Base-by-base conservation (phyloP, 2,113 vertebrate species). In the Dipodomys spectabilis region DNA sequence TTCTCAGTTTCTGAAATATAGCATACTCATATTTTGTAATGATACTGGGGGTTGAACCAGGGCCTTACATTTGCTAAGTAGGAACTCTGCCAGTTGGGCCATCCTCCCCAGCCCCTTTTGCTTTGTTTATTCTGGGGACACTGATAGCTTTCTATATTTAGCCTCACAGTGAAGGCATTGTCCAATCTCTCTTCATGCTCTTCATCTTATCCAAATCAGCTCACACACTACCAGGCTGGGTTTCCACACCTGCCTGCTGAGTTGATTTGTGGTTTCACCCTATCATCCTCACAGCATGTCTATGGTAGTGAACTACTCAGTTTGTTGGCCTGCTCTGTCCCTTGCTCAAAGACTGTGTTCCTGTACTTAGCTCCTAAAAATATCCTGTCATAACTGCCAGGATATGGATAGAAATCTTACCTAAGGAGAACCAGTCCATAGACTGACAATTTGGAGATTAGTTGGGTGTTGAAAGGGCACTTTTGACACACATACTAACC, bases 1-100 rank as follows among this genome's bases (percentile, higher is more conserved):
- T 74, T 79, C 32, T 73, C 86, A 35, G 62, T 77, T 89, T 94
- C 60, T 91, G 62, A 86, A 91, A 67, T 8, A 6, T 22, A 45
- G 8, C 30, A 32, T 35, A 57, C 68, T 57, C 18, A 35, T 73
- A 30, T 82, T 89, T 91, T 57, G 49, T 18, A 44, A 64, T 57
- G 53, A 16, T 57, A 57, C 53, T 57, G 15, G 53, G 53, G 53
- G 15, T 57, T 57, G 53, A 57, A 57, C 53, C 53, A 18, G 53
- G 53, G 2, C 53, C 53, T 57, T 57, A 57, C 53, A 57, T 57
- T 57, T 57, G 53, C 53, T 57, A 57, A 13, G 15, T 4, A 57
- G 15, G 53, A 57, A 18, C 53, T 57, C 12, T 57, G 15, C 53
- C 4, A 49, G 8, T 49, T 49, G 49, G 49, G 49, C 49, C 49